Conservation (phyloP, 2,888 invertebrate species). For the Ornithoptera priamus region DNA sequence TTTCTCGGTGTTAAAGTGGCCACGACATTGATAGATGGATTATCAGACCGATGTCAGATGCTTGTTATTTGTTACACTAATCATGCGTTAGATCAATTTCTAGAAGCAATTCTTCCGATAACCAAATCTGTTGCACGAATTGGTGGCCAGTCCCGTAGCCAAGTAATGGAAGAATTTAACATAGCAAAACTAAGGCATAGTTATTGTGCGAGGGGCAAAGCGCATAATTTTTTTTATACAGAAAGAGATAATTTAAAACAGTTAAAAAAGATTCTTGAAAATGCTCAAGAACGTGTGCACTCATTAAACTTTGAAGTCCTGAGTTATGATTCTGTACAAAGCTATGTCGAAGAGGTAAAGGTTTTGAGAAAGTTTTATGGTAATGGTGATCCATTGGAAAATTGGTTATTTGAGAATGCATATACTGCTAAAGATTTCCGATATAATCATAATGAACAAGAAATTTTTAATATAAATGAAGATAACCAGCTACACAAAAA, state of each 20-base stretch:
- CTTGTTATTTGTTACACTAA: conserved; percentile 91
- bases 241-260: conserved; percentile 43
- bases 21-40: conserved; percentile 80
- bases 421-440: conserved; percentile 27
- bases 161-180: conserved; percentile 63
- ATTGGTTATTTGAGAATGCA: conserved; percentile 56
- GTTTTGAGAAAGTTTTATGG: conserved; percentile 44
- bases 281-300: conserved; percentile 44
- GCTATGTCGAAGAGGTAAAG: conserved; percentile 37
- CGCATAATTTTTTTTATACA: conserved; percentile 40
- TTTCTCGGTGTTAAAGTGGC: conserved; percentile 87
- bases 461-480: conserved; percentile 27
- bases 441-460: conserved; percentile 38
- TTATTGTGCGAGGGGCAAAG: conserved; percentile 8
- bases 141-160: conserved; percentile 83
- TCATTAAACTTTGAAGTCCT: conserved; percentile 49
- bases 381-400: conserved; percentile 42
- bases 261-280: conserved; percentile 41
- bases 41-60: conserved; percentile 66
- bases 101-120: conserved; percentile 82
- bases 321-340: conserved; percentile 35
- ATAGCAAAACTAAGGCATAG: conserved; percentile 56
- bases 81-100: conserved; percentile 91
- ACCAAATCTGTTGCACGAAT: conserved; percentile 83
- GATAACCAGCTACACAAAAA: conserved; percentile 33